Evolutionary conservation across 2,113 vertebrate species (phyloP), one percentile per base, ranked within the genome.

Genomic region (Semnornis frantzii): DNA sequence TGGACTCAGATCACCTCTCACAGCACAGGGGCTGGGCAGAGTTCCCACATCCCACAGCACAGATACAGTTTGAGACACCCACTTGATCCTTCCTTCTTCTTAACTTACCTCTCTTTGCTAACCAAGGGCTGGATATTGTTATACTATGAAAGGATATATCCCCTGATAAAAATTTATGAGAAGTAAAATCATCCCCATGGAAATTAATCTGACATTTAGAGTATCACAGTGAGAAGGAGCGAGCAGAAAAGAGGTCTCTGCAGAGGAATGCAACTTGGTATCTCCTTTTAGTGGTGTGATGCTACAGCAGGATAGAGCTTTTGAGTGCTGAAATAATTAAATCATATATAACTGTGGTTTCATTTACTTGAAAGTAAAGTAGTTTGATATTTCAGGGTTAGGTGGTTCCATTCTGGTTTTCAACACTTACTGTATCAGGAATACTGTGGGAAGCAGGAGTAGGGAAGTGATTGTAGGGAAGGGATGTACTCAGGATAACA

Each of bases 201-300:
- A 85, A 85, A 34, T 57, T 6, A 64, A 60, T 60, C 34, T 78
- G 54, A 33, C 77, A 10, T 5, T 83, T 81, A 31, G n/a, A 48
- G 37, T n/a, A n/a, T 13, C 7, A 16, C 2, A 52, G 27, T 8
- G 16, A 64, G 54, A 87, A 1, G 19, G 25, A 75, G 15, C 21
- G 54, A 72, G 50, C 44, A 27, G 44, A 60, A 46, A 71, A 71
- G 46, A 64, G 23, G 9, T 16, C 59, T 57, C 70, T 55, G 33
- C 58, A 64, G 73, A 81, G 46, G 10, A 68, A 2, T 3, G 5
- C 37, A 33, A 34, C 65, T 64, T 0, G 0, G 21, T 59, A 10
- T 5, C 28, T 30, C 52, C 6, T 46, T 65, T 71, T 72, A 71
- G 60, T 33, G 30, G 6, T 28, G 15, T 30, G 37, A 42, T 34